Conservation (phyloP, 2,888 invertebrate species). For the Stomorhina lunata region DNA sequence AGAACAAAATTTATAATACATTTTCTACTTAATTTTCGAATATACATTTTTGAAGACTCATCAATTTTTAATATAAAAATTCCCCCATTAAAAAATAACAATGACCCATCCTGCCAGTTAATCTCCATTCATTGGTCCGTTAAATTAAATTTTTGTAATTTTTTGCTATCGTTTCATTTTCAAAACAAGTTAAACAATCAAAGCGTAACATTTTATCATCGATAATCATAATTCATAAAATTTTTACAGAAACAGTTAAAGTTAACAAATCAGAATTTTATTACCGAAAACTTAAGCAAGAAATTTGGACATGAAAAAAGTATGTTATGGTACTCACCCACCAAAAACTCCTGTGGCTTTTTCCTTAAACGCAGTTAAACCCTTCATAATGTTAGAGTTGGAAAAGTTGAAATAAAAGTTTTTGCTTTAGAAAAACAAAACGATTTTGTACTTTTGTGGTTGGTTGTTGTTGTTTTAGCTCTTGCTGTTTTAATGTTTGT, state of each 20-base stretch:
- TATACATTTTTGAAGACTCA: not conserved
- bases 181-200: not conserved
- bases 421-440: slow-evolving; percentile 45
- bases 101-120: not conserved
- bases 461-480: slow-evolving; percentile 44
- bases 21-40: not conserved
- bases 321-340: slow-evolving; percentile 79
- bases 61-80: not conserved
- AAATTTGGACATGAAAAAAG: not conserved
- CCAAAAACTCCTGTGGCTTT: slow-evolving; percentile 78
- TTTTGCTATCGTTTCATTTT: slow-evolving; percentile 56
- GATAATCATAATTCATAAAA: slow-evolving; percentile 63
- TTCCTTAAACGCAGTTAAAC: slow-evolving; percentile 79
- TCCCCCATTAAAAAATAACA: slow-evolving; percentile 1
- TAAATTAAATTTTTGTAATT: slow-evolving; percentile 80
- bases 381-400: slow-evolving; percentile 77
- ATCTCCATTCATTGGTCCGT: slow-evolving; percentile 76
- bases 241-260: slow-evolving; percentile 34
- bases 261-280: slow-evolving; percentile 45
- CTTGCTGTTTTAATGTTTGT: slow-evolving; percentile 27
- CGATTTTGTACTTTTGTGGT: slow-evolving; percentile 47
- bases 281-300: not conserved
- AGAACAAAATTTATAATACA: not conserved
- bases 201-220: slow-evolving; percentile 38
- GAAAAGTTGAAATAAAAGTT: slow-evolving; percentile 57